These are phyloP conservation scores for Drosophila nannoptera DNA, from an alignment of 1,140 invertebrate genomes.

Conservation along the genomic window DNA sequence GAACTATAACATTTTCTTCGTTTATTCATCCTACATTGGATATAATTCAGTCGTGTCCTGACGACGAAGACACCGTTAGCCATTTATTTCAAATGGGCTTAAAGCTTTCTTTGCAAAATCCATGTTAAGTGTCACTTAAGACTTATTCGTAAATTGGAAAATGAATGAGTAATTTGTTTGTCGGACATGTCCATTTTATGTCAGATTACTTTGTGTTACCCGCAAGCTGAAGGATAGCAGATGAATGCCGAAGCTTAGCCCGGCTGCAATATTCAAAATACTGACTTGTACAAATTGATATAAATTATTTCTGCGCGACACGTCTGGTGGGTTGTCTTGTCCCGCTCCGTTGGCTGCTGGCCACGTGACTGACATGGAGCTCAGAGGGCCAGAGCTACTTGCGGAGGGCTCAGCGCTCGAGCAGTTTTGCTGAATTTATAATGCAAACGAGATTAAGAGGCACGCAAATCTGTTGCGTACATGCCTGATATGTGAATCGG, in stretches of 20 bases:
- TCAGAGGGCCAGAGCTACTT: neutral
- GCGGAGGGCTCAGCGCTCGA: slow-evolving; percentile 8
- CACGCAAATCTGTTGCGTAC: slow-evolving; percentile 48
- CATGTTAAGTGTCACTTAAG: neutral
- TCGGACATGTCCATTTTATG: neutral
- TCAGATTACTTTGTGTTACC: neutral
- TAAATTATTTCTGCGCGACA: neutral
- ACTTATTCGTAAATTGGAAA: neutral
- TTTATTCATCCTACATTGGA: no score
- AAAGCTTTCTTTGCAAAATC: neutral
- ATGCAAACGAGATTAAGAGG: slow-evolving; percentile 48
- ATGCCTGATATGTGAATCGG: slow-evolving; percentile 55
- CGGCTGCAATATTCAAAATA: neutral
- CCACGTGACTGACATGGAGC: neutral
- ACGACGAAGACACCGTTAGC: no score
- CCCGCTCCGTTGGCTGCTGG: neutral
- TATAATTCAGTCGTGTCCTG: no score
- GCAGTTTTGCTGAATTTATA: slow-evolving; percentile 50
- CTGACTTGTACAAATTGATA: neutral
- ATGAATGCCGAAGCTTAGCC: neutral
- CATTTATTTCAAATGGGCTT: neutral
- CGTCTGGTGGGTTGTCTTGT: neutral
- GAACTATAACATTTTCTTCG: no score
- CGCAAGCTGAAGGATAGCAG: neutral
- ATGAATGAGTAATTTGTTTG: neutral